Conservation (phyloP, 2,113 vertebrate species). For the Budorcas taxicolor region DNA sequence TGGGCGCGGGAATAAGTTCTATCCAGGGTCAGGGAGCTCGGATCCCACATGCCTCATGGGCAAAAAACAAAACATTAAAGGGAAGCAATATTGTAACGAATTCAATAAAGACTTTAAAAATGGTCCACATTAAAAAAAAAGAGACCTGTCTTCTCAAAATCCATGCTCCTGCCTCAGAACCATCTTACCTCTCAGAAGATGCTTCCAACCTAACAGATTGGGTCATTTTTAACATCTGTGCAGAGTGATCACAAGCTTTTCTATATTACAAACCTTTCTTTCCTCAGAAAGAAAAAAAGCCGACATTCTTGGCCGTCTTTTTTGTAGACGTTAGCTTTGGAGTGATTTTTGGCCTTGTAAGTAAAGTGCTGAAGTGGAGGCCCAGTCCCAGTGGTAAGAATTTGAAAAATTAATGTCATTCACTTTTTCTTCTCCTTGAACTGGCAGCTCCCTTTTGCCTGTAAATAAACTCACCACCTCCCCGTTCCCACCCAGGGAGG, state of each 20-base stretch:
- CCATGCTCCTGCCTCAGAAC: background rate
- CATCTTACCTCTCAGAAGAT: background rate
- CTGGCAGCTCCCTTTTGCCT: constrained; percentile 60
- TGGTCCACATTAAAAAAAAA: background rate
- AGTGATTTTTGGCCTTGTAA: constrained; percentile 74
- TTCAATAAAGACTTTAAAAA: background rate
- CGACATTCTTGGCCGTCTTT: constrained; percentile 64
- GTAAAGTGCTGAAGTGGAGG: constrained; percentile 67
- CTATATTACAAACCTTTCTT: constrained; percentile 40
- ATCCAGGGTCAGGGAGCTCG: background rate
- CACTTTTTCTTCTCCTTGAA: constrained; percentile 65
- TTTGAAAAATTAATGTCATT: constrained; percentile 71
- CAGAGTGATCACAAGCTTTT: background rate
- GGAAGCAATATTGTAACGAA: background rate
- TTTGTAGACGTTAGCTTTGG: constrained; percentile 67
- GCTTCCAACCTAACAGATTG: background rate
- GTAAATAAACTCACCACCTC: constrained; percentile 59
- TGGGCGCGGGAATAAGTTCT: background rate
- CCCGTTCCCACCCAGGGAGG: constrained; percentile 32
- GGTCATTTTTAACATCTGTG: background rate
- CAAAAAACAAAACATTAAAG: background rate
- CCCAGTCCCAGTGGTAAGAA: constrained; percentile 71
- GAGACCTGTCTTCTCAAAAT: background rate
- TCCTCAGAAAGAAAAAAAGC: constrained; percentile 58
- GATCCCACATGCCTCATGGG: background rate